Percentiles rank a stretch among this genome's conserved stretches.
Conservation (phyloP, 2,113 vertebrate species). For the Pseudopipra pipra region DNA sequence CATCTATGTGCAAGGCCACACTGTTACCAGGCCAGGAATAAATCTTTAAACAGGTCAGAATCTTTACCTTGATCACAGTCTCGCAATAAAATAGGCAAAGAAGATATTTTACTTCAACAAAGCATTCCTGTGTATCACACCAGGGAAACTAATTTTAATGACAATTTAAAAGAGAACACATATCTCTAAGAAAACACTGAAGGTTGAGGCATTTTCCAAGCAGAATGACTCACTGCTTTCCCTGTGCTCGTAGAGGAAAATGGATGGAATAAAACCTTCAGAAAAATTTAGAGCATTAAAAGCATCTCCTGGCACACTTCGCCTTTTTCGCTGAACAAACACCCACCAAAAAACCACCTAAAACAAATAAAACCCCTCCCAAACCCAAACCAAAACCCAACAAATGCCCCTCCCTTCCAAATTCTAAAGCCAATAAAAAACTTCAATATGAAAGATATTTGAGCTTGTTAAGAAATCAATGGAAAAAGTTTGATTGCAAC, state of each 20-base stretch:
- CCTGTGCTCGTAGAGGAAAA: not conserved
- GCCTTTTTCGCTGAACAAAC: not conserved
- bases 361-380: not conserved
- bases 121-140: not conserved
- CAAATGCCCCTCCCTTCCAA: fast-evolving
- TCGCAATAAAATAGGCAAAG: not conserved
- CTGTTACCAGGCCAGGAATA: not conserved
- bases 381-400: not conserved
- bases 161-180: not conserved
- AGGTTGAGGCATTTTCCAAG: not conserved
- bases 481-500: not conserved
- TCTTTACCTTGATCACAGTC: not conserved
- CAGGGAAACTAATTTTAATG: not conserved
- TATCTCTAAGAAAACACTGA: not conserved
- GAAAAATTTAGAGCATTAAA: not conserved
- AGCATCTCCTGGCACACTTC: not conserved
- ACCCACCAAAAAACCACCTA: not conserved
- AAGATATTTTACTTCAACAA: not conserved
- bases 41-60: not conserved
- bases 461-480: not conserved
- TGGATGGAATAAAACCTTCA: not conserved
- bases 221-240: not conserved
- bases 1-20: not conserved
- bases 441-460: not conserved
- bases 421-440: not conserved